Evolutionary conservation across 2,113 vertebrate species (phyloP).

Genomic region (Rutilus rutilus): DNA sequence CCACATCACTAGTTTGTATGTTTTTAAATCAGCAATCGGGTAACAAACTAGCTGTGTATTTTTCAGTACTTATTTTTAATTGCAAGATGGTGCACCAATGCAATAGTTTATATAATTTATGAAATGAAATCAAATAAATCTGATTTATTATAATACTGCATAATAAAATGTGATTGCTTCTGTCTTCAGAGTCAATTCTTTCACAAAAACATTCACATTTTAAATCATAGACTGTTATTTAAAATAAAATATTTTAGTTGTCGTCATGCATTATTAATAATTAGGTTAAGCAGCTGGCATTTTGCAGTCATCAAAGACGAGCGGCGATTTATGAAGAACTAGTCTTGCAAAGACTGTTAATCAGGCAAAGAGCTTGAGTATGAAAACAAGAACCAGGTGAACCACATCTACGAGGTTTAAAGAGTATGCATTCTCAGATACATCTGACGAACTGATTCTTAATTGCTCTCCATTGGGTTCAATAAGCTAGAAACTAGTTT

Average conservation of each 20-base stretch:
- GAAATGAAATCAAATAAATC: neutral
- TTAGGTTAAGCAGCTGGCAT: neutral
- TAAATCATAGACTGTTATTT: neutral
- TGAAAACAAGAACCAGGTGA: neutral
- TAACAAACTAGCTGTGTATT: neutral
- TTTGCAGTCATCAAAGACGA: conserved; percentile 3
- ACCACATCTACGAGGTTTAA: neutral
- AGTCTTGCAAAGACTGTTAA: neutral
- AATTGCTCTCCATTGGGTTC: neutral
- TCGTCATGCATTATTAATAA: neutral
- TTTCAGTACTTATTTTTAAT: neutral
- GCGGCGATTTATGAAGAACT: neutral
- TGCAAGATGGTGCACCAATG: neutral
- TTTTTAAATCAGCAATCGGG: neutral
- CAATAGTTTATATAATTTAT: neutral
- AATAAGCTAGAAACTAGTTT: neutral
- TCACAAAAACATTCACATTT: neutral
- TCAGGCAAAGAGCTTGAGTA: neutral
- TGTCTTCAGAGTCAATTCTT: neutral
- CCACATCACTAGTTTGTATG: neutral
- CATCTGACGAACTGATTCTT: neutral
- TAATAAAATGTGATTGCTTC: neutral
- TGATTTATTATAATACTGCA: neutral
- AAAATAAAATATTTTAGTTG: neutral
- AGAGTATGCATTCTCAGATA: neutral